Evolutionary conservation across 2,888 invertebrate species (phyloP).

Genomic region (Diogma glabrata): DNA sequence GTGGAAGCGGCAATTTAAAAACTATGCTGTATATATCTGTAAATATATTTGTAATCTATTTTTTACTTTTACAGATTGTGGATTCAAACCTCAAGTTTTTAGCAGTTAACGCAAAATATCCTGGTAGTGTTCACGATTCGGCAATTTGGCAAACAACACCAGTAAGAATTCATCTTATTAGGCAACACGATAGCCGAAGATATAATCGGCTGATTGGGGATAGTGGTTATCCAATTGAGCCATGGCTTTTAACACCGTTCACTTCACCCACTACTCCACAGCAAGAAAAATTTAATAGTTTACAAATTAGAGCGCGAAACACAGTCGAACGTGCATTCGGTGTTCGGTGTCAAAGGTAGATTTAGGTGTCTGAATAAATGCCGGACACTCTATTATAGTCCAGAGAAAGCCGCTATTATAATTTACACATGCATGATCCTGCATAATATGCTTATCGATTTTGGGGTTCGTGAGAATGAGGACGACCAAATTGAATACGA

Average conservation of each 20-base stretch:
- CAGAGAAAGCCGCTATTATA: neutral
- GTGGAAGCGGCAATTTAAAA: slow-evolving; percentile 13
- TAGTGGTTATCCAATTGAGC: neutral
- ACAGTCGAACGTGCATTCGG: slow-evolving; percentile 13
- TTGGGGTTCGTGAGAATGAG: neutral
- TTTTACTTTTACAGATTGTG: slow-evolving; percentile 8
- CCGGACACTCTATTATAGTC: neutral
- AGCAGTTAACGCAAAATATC: slow-evolving; percentile 13
- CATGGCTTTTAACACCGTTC: neutral
- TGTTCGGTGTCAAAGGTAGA: neutral
- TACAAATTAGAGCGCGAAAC: slow-evolving; percentile 14
- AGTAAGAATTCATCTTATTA: slow-evolving; percentile 8
- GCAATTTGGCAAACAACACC: neutral
- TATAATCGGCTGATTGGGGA: slow-evolving; percentile 13
- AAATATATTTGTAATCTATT: neutral
- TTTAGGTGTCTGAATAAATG: slow-evolving; percentile 2
- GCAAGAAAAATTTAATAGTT: slow-evolving; percentile 10
- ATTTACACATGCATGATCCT: neutral
- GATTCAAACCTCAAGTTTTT: slow-evolving; percentile 12
- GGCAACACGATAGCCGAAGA: slow-evolving; percentile 1
- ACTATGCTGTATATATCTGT: no score
- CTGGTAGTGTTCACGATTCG: slow-evolving; percentile 9
- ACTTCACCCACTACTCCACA: neutral
- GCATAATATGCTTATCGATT: slow-evolving; percentile 2
- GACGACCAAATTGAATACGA: neutral